These are phyloP conservation scores for Cephus pygmeus DNA, from an alignment of 2,888 invertebrate genomes.

Conservation along the genomic window DNA sequence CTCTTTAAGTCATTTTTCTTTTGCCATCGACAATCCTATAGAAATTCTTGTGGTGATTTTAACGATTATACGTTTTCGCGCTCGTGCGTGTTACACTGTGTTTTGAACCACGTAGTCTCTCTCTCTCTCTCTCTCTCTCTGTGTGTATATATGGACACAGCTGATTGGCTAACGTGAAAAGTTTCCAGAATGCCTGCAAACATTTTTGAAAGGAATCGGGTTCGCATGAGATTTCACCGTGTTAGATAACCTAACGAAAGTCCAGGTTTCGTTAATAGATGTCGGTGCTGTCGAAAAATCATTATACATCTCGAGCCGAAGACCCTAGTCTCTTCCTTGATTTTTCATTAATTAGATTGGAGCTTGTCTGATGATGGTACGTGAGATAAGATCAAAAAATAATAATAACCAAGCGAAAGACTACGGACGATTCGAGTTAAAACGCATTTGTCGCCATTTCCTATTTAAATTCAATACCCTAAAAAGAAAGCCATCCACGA, in stretches of 20 bases:
- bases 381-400: neutral
- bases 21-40: neutral
- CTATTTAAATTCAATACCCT: neutral
- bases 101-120: no score
- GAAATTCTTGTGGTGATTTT: neutral
- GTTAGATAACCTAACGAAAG: slow-evolving; percentile 3
- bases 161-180: slow-evolving; percentile 47
- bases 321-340: neutral
- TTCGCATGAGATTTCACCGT: slow-evolving; percentile 20
- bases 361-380: neutral
- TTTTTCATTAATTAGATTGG: neutral
- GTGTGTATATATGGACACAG: slow-evolving; percentile 1
- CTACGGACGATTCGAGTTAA: neutral
- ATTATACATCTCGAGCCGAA: neutral
- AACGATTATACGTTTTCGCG: neutral
- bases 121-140: neutral
- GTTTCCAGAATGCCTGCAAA: slow-evolving; percentile 50
- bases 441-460: neutral
- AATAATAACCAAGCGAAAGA: neutral
- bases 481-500: neutral
- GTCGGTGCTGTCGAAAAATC: neutral
- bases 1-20: neutral
- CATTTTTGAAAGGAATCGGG: slow-evolving; percentile 47
- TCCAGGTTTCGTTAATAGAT: neutral
- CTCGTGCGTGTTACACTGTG: no score